A percentile compares a stretch with the other conserved stretches of the same genome.
phyloP scores from a whole-genome alignment of 2,888 invertebrate genomes.

The Drosophila cyrtoloma region DNA sequence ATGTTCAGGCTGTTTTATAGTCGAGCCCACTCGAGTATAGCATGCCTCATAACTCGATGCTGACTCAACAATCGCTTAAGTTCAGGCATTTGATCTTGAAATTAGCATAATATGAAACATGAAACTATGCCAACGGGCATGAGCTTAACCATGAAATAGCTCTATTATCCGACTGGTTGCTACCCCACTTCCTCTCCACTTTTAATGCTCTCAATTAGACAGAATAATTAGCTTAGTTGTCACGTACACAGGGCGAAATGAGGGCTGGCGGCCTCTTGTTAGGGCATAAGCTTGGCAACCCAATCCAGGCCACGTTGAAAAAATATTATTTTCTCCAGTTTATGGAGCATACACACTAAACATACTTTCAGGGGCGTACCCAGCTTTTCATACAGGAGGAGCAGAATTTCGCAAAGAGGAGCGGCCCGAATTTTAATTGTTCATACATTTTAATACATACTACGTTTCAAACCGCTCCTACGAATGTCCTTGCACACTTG shows the following conservation, averaged over 20 bases:
- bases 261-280: conserved; percentile 13
- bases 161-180: conserved; percentile 10
- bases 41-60: neutral
- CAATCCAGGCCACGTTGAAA: conserved; percentile 5
- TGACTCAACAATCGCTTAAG: conserved; percentile 22
- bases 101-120: conserved; percentile 39
- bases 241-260: conserved; percentile 42
- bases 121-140: conserved; percentile 14
- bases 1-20: neutral
- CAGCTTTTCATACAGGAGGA: neutral
- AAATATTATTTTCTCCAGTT: conserved; percentile 30
- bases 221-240: conserved; percentile 47
- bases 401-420: neutral
- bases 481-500: neutral
- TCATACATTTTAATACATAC: neutral
- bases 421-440: neutral
- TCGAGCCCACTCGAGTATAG: neutral
- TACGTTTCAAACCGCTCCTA: neutral
- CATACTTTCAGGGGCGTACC: neutral
- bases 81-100: conserved; percentile 22
- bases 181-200: neutral
- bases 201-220: conserved; percentile 21
- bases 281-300: conserved; percentile 9
- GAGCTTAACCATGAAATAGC: conserved; percentile 5
- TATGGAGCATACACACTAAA: neutral